These are phyloP conservation scores for Nasonia oneida DNA, from an alignment of 2,888 invertebrate genomes.

Conservation along the genomic window DNA sequence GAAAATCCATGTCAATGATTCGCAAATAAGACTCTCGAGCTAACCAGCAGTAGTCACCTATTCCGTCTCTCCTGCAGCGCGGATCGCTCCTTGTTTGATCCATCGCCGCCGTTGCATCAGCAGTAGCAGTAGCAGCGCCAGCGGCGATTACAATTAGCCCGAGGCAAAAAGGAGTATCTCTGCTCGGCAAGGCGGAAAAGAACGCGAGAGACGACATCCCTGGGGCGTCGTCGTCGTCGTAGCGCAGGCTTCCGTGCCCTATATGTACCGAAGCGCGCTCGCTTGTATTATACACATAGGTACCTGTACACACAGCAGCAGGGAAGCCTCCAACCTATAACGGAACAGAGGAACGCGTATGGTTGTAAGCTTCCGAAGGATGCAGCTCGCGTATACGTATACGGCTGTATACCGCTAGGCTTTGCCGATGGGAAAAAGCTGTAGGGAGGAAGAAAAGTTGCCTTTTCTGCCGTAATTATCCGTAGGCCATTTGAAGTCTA, in stretches of 20 bases:
- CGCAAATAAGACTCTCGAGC: neutral
- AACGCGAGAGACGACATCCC: conserved; percentile 33
- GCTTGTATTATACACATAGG: conserved; percentile 14
- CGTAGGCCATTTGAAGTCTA: neutral
- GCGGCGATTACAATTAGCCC: conserved; percentile 46
- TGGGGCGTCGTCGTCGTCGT: conserved; percentile 25
- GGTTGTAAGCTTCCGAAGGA: neutral
- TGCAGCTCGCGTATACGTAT: neutral
- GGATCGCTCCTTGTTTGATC: conserved; percentile 7
- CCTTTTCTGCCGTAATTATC: neutral
- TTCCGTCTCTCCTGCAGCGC: neutral
- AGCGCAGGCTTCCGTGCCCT: neutral
- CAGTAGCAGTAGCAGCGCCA: neutral
- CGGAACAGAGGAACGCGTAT: neutral
- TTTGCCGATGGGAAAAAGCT: neutral
- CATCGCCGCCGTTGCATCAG: neutral
- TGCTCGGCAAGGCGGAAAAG: conserved; percentile 27
- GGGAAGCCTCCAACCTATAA: conserved; percentile 3
- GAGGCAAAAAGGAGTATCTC: neutral
- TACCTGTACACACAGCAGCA: neutral
- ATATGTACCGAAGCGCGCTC: conserved; percentile 29
- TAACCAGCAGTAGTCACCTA: neutral
- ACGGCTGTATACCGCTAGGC: neutral
- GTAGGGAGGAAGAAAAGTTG: neutral
- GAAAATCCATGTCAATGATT: neutral